Base-by-base conservation (phyloP, 1,140 invertebrate species). In the Drosophila bocqueti region DNA sequence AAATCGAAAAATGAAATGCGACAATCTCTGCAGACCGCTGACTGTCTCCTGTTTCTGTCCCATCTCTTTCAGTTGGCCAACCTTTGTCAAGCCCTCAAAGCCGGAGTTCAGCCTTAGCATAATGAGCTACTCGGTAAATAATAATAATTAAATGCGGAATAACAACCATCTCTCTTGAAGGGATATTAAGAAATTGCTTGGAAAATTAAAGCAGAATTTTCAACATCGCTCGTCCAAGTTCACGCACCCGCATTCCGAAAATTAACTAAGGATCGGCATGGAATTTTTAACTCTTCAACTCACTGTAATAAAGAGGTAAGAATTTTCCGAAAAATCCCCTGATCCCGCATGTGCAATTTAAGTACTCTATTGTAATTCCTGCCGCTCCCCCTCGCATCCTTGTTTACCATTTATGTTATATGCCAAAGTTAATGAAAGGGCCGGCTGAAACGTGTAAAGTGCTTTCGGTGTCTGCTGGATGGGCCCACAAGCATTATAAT, bases 401-500 rank as follows among this genome's bases (percentile, higher is more conserved):
- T 50, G 47, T 65, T 69, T 60, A 69, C 64, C 76, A 68, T 73
- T 85, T 78, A 80, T 83, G 83, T 69, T 82, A 79, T 87, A 68
- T 76, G 81, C 71, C 61, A 83, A 83, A 71, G 62, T 74, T 89
- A 89, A 86, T 86, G 76, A 87, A 89, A 71, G 68, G 77, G 68
- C 77, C 54, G 67, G 68, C 69, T 43, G 67, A 78, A 78, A 79
- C 81, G 81, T 87, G 83, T 68, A 77, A 87, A 87, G 84, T 87
- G 81, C 84, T 89, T 80, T 89, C 57, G 84, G 80, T 89, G 73
- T 80, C 76, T 87, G 80, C 76, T 52, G 71, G 79, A 67, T 78
- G 84, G 65, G 45, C 69, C 54, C 69, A 73, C 75, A 77, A 68
- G 76, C 84, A 84, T 87, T 84, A 75, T 83, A 87, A 87, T 89